These are phyloP conservation scores for Brachionus koreanus DNA, from an alignment of 1,140 invertebrate species.

Conservation along the genomic window DNA sequence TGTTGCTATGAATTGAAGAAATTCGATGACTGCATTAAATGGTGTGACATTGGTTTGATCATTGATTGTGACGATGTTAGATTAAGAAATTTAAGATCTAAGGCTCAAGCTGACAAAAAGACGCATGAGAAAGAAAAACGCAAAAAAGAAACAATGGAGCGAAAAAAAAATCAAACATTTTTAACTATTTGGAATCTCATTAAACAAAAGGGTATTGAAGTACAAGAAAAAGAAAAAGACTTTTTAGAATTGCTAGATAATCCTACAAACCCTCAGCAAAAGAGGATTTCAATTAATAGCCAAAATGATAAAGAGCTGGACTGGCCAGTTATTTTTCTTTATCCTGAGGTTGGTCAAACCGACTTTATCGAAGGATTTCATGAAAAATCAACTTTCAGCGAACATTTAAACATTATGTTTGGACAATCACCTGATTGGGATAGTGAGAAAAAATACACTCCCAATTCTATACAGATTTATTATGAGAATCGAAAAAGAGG, in stretches of 20 bases:
- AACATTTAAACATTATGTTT: constrained; percentile 72
- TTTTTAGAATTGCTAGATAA: constrained; percentile 26
- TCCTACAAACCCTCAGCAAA: not conserved
- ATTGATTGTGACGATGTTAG: constrained; percentile 62
- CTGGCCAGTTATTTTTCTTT: constrained; percentile 77
- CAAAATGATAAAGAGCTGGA: not conserved
- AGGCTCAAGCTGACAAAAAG: constrained; percentile 62
- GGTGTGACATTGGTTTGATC: constrained; percentile 64
- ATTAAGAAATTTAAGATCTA: constrained; percentile 63
- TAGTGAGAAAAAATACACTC: constrained; percentile 66
- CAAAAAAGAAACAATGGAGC: constrained; percentile 20
- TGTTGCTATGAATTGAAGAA: constrained; percentile 68
- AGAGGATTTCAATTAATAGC: not conserved
- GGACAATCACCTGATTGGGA: constrained; percentile 70
- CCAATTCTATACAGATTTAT: constrained; percentile 63
- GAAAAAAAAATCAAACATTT: not conserved
- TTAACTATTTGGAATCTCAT: not conserved
- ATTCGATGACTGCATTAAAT: constrained; percentile 69
- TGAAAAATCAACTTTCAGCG: constrained; percentile 68
- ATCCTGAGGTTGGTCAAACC: constrained; percentile 67
- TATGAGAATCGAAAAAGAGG: constrained; percentile 70
- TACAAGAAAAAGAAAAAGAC: constrained; percentile 22
- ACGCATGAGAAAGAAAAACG: constrained; percentile 43
- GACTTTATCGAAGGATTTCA: constrained; percentile 64
- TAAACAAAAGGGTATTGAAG: not conserved